Evolutionary conservation across 2,797 vertebrate genomes (phyloP), one percentile per base, ranked within the genome.

Genomic region (Sebastes taczanowskii): DNA sequence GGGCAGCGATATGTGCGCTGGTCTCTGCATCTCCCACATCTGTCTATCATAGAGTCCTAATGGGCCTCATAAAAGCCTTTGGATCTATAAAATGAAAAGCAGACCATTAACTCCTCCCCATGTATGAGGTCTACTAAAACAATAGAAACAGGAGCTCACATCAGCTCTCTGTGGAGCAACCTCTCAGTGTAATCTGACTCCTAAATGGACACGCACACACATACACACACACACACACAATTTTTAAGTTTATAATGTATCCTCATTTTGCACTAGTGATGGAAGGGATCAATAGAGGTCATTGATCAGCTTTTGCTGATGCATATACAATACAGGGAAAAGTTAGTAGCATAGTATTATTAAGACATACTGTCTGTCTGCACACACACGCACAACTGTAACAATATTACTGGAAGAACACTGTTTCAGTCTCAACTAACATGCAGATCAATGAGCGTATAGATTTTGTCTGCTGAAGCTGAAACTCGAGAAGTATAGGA

Each of bases 51-150:
- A 14, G 49, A 66, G 68, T 78, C 80, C 80, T 94, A 93, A 93
- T 94, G 89, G 91, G 72, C 62, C 68, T 6, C 74, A 89, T 93
- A 92, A 92, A 93, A 93, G 89, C 90, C 75, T 84, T 69, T 81
- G 84, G 89, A 94, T 94, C 93, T 83, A 94, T 94, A 91, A 91
- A 88, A 85, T 89, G 72, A 78, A 90, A 85, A 86, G 60, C 53
- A 89, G 70, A 87, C 86, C 90, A 90, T 92, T 91, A 91, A 83
- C 74, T 81, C 38, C 80, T 69, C 79, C 74, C 53, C 53, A 30
- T 49, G 59, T 60, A 46, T 9, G 11, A 82, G 79, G 69, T 87
- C 35, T 35, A 76, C 74, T 63, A 76, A 81, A 81, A 71, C 81
- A 81, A 83, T 58, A 85, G 90, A 89, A 84, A 86, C 61, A 74